These are phyloP conservation scores for Anarrhichthys ocellatus DNA, from an alignment of 2,113 vertebrate genomes.

Conservation along the genomic window DNA sequence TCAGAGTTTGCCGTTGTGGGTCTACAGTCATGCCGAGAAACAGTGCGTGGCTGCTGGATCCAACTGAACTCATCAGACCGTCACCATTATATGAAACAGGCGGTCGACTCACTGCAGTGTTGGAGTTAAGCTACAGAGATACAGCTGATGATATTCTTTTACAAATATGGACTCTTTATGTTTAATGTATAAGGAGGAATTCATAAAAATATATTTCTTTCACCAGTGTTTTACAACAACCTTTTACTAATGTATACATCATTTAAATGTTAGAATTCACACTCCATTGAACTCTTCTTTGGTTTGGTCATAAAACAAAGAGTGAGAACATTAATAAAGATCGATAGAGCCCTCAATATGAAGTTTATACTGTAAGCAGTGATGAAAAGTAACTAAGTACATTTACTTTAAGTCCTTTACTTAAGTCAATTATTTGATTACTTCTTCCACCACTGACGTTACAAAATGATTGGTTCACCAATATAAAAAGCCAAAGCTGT, in stretches of 20 bases:
- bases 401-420: neutral
- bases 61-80: constrained; percentile 33
- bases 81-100: constrained; percentile 48
- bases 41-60: constrained; percentile 30
- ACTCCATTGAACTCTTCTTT: neutral
- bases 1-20: constrained; percentile 71
- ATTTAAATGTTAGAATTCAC: neutral
- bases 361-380: neutral
- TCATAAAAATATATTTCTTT: neutral
- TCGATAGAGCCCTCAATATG: neutral
- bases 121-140: constrained; percentile 16
- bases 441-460: neutral
- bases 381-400: neutral
- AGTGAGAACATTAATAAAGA: neutral
- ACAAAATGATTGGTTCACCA: neutral
- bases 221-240: neutral
- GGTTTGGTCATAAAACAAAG: neutral
- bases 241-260: neutral
- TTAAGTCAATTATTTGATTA: neutral
- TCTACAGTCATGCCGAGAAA: constrained; percentile 40
- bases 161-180: neutral
- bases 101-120: constrained; percentile 12
- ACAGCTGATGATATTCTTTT: constrained; percentile 13
- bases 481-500: neutral
- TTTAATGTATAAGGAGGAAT: neutral